A percentile compares a stretch with the other conserved stretches of the same genome.
Conservation (phyloP, 1,140 invertebrate genomes). For the Agrypnia vestita region DNA sequence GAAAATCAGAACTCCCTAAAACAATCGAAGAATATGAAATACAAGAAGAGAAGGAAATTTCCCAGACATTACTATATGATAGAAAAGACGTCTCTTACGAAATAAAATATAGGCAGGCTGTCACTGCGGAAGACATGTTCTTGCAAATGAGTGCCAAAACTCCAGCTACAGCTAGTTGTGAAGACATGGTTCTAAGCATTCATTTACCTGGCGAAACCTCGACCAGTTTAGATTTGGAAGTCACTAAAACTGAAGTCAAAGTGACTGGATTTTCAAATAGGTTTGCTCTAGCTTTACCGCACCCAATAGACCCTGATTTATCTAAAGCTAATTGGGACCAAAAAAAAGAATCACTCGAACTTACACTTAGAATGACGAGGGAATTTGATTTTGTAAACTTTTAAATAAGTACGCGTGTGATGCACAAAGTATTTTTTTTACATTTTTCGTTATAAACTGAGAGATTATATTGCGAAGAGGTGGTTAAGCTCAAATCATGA, state of each 20-base stretch:
- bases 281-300: constrained; percentile 83
- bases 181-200: constrained; percentile 86
- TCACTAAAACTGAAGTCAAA: constrained; percentile 81
- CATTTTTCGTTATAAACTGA: too few relatives aligned
- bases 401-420: constrained; percentile 65
- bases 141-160: constrained; percentile 89
- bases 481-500: too few relatives aligned
- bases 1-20: constrained; percentile 62
- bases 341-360: constrained; percentile 77
- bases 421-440: neutral
- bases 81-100: constrained; percentile 84
- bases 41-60: constrained; percentile 71
- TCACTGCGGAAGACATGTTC: constrained; percentile 89
- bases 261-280: constrained; percentile 77
- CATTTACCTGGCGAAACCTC: constrained; percentile 82
- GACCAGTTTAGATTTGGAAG: constrained; percentile 78
- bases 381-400: constrained; percentile 91
- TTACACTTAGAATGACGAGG: constrained; percentile 81
- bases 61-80: constrained; percentile 72
- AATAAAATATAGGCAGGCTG: constrained; percentile 88
- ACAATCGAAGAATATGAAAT: constrained; percentile 74
- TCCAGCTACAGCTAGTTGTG: constrained; percentile 86
- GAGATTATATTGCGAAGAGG: too few relatives aligned
- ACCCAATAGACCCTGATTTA: constrained; percentile 84
- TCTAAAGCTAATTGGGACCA: constrained; percentile 86